Conservation (phyloP, 2,888 invertebrate genomes). For the Trissolcus japonicus region DNA sequence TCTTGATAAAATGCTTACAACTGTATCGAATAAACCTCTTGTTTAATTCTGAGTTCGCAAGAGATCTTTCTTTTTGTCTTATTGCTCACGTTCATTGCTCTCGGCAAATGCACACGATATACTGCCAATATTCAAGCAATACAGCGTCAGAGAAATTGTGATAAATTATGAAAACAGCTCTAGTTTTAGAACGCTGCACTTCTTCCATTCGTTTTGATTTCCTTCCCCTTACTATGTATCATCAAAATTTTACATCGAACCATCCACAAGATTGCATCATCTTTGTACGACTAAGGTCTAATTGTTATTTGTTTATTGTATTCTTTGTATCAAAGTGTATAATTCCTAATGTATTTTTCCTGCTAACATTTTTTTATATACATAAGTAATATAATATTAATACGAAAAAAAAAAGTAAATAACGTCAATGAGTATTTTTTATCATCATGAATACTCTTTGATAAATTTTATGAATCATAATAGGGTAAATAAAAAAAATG, state of each 20-base stretch:
- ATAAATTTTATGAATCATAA: constrained; percentile 39
- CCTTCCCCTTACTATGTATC: constrained; percentile 29
- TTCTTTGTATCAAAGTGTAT: constrained; percentile 49
- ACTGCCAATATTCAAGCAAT: constrained; percentile 49
- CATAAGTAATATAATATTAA: constrained; percentile 1
- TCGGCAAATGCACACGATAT: constrained; percentile 29
- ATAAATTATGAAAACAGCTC: constrained; percentile 37
- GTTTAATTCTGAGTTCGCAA: constrained; percentile 27
- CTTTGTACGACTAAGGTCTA: constrained; percentile 39
- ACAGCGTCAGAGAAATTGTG: constrained; percentile 32
- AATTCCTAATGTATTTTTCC: constrained; percentile 26
- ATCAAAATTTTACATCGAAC: constrained; percentile 19
- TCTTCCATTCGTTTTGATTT: constrained; percentile 25
- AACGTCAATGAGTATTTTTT: constrained; percentile 29
- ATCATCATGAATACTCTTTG: constrained; percentile 34
- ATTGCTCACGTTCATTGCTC: constrained; percentile 19
- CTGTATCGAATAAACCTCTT: not conserved
- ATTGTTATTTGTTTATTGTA: constrained; percentile 42
- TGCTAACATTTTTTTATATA: constrained; percentile 39
- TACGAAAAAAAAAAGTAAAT: constrained; percentile 17
- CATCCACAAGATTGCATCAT: constrained; percentile 26
- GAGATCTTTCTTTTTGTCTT: constrained; percentile 19
- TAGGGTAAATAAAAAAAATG: constrained; percentile 45
- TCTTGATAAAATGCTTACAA: not conserved
- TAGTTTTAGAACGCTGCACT: constrained; percentile 40